Base-by-base conservation (phyloP, 2,888 invertebrate genomes). In the Girardia tigrina region DNA sequence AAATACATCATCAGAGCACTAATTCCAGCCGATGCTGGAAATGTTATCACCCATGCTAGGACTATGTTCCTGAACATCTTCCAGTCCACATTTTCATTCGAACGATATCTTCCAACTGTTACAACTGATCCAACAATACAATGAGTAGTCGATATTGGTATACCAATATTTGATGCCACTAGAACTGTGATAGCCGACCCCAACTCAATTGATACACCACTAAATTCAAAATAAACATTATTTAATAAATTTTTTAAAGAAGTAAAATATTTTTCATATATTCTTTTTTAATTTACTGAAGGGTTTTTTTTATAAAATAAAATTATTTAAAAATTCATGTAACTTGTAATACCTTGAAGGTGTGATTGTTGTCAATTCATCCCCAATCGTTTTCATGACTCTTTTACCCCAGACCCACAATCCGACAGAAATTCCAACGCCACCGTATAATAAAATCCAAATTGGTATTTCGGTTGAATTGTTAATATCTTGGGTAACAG, bases 111-210 rank as follows among this genome's bases (percentile, higher is more conserved):
- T 6, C 81, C 81, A 77, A 95, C 94, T 83, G 91, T 91, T 70
- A 98, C 95, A 42, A 98, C 94, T n/a, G 94, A 94, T 77, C 97
- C 97, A 28, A 97, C 95, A 87, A 98, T 98, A 86, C 97, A 98
- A 84, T 98, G 97, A 0, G 97, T 98, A 14, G 97, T 97, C 79
- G 92, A 93, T 81, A 98, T 92, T 28, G 97, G 97, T 81, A 98
- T 88, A 16, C 97, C 97, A 79, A 91, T 89, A 87, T 98, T 98
- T 83, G 94, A 94, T 70, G 97, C 97, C 80, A 94, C 85, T 82
- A 98, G 87, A 78, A 98, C 97, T 70, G 97, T 97, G 80, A 94
- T 88, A 69, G 97, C 97, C 28, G 97, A 90, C 70, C 97, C 97
- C 80, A 98, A 88, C 86, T 94, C 94, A 83, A 94, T 94, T 70